These are phyloP conservation scores for Bombyx huttoni DNA, from an alignment of 2,888 invertebrate genomes.

Conservation along the genomic window DNA sequence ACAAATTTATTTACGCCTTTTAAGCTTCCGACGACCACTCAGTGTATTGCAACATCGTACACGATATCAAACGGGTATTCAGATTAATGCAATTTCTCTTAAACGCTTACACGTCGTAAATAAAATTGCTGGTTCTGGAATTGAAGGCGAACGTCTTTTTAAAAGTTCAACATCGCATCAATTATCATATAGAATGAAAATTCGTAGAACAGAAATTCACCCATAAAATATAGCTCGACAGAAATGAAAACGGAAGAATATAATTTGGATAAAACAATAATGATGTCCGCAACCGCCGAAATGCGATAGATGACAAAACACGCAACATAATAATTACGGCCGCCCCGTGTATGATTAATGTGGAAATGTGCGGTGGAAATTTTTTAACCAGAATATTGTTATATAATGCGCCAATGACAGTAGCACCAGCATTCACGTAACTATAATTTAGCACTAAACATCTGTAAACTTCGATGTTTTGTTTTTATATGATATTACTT, in stretches of 20 bases:
- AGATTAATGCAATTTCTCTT: constrained; percentile 73
- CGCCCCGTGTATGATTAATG: constrained; percentile 35
- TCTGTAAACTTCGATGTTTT: too few relatives aligned
- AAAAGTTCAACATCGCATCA: constrained; percentile 35
- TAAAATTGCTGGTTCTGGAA: constrained; percentile 64
- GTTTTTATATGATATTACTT: too few relatives aligned
- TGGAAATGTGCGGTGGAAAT: constrained; percentile 9
- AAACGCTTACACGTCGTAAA: constrained; percentile 72
- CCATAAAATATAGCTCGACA: background rate
- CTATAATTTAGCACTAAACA: too few relatives aligned
- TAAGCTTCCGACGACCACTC: constrained; percentile 25
- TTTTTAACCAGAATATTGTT: background rate
- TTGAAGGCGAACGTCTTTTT: constrained; percentile 39
- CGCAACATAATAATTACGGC: constrained; percentile 52
- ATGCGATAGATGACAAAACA: constrained; percentile 46
- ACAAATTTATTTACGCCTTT: constrained; percentile 25
- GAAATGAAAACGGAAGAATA: constrained; percentile 13
- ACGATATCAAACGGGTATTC: constrained; percentile 70
- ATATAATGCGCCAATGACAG: background rate
- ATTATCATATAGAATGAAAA: constrained; percentile 5
- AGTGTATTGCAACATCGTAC: constrained; percentile 68
- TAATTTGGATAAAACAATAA: constrained; percentile 38
- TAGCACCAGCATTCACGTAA: too few relatives aligned
- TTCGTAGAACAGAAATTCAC: background rate
- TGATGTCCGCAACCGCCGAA: constrained; percentile 37